Evolutionary conservation across 2,113 vertebrate species (phyloP).

Genomic region (Delphinapterus leucas): DNA sequence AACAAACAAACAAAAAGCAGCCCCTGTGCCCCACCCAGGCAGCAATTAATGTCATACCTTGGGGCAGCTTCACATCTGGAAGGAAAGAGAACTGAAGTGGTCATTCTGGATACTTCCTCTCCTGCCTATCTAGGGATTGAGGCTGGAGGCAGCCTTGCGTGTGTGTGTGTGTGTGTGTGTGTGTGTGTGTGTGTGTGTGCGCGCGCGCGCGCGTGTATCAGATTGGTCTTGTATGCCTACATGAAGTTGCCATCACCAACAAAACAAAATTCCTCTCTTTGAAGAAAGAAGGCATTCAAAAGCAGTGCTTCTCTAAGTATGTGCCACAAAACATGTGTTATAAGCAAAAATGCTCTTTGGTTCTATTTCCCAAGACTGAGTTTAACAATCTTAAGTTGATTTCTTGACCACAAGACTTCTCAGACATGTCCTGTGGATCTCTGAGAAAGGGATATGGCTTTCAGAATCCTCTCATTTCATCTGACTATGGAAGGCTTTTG

Average conservation of each 20-base stretch:
- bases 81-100: slow-evolving; percentile 55
- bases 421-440: background rate
- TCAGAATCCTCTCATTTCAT: background rate
- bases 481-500: background rate
- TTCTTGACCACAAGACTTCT: background rate
- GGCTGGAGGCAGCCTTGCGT: slow-evolving; percentile 36
- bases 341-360: background rate
- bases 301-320: background rate
- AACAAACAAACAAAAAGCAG: background rate
- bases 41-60: background rate
- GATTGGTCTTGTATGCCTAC: slow-evolving; percentile 22
- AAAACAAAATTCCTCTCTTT: slow-evolving; percentile 57
- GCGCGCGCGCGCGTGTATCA: background rate
- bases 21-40: background rate
- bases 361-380: background rate
- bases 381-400: background rate
- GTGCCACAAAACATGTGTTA: background rate
- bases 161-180: too few species aligned
- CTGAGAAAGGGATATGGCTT: background rate
- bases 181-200: background rate
- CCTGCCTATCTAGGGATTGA: slow-evolving; percentile 34
- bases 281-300: background rate
- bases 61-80: slow-evolving; percentile 67
- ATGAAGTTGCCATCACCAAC: slow-evolving; percentile 39
- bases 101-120: slow-evolving; percentile 43